Evolutionary conservation across 1,140 invertebrate genomes (phyloP).

Genomic region (Semibalanus balanoides): DNA sequence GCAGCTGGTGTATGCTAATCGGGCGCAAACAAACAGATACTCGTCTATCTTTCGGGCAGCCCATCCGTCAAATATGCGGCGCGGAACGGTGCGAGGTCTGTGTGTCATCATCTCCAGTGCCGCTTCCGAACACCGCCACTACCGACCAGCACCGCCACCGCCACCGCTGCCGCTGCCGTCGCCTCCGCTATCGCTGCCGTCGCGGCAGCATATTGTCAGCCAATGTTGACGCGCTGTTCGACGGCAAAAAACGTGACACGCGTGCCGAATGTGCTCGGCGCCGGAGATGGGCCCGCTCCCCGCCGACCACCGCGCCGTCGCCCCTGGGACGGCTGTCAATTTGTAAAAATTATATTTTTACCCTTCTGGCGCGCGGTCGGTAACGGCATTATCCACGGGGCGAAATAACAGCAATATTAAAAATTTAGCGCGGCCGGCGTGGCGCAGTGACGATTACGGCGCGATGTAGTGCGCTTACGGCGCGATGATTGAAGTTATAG

Average conservation of each 20-base stretch:
- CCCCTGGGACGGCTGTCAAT: background rate
- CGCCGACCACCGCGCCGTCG: too few species aligned
- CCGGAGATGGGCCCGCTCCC: background rate
- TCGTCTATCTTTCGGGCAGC: background rate
- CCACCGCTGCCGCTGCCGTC: too few species aligned
- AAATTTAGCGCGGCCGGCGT: background rate
- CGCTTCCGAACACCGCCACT: background rate
- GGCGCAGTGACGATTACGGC: background rate
- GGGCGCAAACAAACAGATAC: background rate
- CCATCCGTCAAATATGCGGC: background rate
- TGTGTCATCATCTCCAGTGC: background rate
- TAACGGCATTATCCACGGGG: background rate
- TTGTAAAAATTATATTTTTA: conserved; percentile 3
- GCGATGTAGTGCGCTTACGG: too few species aligned
- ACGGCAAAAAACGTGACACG: background rate
- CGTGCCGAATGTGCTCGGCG: background rate
- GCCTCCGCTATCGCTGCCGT: background rate
- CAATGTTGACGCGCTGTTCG: background rate
- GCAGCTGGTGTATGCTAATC: background rate
- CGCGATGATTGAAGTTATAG: background rate
- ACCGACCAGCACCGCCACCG: too few species aligned
- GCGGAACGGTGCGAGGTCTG: background rate
- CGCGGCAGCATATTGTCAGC: background rate
- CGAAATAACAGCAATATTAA: background rate
- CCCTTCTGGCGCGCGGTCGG: background rate